phyloP scores from a whole-genome alignment of 53 echinoderm and acorn worm species.

The Astropecten irregularis region DNA sequence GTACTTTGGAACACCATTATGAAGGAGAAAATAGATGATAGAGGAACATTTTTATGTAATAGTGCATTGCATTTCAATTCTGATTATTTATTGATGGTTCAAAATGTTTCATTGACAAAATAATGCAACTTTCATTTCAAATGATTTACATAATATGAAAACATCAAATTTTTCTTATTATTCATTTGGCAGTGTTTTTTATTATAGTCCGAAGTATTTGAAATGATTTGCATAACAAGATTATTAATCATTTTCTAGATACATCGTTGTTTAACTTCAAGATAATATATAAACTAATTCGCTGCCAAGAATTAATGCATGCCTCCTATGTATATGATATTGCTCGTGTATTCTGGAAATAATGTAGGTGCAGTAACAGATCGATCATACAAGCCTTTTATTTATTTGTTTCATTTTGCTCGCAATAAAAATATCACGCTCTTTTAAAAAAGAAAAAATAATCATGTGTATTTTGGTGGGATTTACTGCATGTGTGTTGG shows the following conservation, averaged over 20 bases:
- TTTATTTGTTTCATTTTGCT: constrained; percentile 25
- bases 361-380: background rate
- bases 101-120: too few relatives aligned
- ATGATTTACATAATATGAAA: too few relatives aligned
- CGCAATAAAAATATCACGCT: constrained; percentile 41
- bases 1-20: too few relatives aligned
- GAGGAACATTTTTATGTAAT: too few relatives aligned
- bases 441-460: constrained; percentile 44
- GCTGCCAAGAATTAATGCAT: constrained; percentile 13
- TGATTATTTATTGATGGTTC: too few relatives aligned
- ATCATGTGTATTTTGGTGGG: too few relatives aligned
- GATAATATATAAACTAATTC: constrained; percentile 28
- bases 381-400: background rate
- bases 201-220: constrained; percentile 18
- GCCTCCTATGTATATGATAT: constrained; percentile 30
- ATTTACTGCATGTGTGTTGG: too few relatives aligned
- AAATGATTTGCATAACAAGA: background rate
- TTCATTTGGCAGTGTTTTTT: background rate
- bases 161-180: background rate
- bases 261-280: background rate
- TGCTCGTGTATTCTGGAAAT: constrained; percentile 13
- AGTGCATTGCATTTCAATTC: too few relatives aligned
- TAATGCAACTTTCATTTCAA: too few relatives aligned
- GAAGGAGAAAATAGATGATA: too few relatives aligned
- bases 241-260: background rate